These are phyloP conservation scores for Galeopterus variegatus DNA, from an alignment of 2,113 vertebrate species.

Conservation along the genomic window DNA sequence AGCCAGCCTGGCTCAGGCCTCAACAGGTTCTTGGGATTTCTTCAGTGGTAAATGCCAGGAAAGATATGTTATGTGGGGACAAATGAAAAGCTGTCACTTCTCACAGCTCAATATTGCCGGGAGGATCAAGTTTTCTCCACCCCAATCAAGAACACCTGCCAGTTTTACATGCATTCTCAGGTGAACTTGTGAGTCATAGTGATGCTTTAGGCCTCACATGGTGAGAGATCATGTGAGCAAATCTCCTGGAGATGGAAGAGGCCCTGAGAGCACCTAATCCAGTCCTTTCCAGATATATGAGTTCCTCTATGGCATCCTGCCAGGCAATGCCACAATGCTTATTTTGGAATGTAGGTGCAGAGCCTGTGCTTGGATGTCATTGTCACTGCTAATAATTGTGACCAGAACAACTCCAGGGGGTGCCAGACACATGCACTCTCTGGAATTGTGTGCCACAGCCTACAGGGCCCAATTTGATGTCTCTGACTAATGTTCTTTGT, in stretches of 20 bases:
- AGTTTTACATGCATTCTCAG: background rate
- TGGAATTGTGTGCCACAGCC: background rate
- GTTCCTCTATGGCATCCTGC: background rate
- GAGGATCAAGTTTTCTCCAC: background rate
- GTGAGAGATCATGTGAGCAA: background rate
- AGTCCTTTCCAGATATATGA: background rate
- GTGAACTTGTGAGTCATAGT: constrained; percentile 25
- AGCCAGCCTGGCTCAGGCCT: constrained; percentile 55
- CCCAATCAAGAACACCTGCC: background rate
- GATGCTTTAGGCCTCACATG: background rate
- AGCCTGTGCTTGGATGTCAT: background rate
- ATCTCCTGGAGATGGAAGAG: background rate
- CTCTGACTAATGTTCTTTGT: background rate
- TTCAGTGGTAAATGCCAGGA: constrained; percentile 8
- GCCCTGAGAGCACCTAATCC: background rate
- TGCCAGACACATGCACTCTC: background rate
- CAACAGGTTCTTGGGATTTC: constrained; percentile 51
- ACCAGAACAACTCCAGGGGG: background rate
- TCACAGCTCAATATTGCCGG: background rate
- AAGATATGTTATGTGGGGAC: constrained; percentile 43
- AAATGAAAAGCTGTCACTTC: background rate
- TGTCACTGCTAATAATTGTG: background rate
- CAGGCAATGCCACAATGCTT: background rate
- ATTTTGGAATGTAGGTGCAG: background rate
- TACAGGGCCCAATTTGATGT: accelerated